Evolutionary conservation across 2,888 invertebrate genomes (phyloP).

Genomic region (Pecten maximus): DNA sequence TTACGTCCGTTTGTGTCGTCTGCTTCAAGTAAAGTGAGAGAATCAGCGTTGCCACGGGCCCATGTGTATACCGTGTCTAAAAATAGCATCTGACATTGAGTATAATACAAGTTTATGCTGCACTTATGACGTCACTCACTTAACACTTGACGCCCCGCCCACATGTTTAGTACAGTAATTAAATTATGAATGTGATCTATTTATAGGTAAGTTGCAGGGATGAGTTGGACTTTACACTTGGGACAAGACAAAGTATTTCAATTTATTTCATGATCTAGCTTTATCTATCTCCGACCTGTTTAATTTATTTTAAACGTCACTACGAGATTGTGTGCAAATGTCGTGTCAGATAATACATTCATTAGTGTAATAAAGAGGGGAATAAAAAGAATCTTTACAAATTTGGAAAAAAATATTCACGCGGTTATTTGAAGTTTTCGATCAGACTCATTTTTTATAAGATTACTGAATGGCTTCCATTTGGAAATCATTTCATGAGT

Average conservation of each 20-base stretch:
- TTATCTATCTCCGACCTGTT: background rate
- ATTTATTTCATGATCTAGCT: background rate
- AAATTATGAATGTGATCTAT: background rate
- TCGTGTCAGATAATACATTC: too few species aligned
- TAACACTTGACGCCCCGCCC: background rate
- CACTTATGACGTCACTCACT: slow-evolving; percentile 9
- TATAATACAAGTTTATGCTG: background rate
- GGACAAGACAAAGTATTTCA: background rate
- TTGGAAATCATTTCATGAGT: too few species aligned
- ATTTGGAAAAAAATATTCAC: too few species aligned
- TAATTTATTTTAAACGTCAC: too few species aligned
- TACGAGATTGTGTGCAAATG: too few species aligned
- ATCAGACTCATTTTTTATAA: too few species aligned
- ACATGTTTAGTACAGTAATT: background rate
- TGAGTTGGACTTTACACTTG: background rate
- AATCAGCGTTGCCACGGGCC: background rate
- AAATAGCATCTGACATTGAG: background rate
- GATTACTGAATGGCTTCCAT: too few species aligned
- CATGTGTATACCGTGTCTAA: background rate
- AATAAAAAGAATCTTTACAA: too few species aligned
- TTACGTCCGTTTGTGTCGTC: background rate
- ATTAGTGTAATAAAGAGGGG: too few species aligned
- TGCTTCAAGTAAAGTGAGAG: background rate
- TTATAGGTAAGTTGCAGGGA: background rate
- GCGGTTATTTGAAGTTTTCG: too few species aligned